Evolutionary conservation across 2,113 vertebrate species (phyloP).

Genomic region (Ammodytes dubius): DNA sequence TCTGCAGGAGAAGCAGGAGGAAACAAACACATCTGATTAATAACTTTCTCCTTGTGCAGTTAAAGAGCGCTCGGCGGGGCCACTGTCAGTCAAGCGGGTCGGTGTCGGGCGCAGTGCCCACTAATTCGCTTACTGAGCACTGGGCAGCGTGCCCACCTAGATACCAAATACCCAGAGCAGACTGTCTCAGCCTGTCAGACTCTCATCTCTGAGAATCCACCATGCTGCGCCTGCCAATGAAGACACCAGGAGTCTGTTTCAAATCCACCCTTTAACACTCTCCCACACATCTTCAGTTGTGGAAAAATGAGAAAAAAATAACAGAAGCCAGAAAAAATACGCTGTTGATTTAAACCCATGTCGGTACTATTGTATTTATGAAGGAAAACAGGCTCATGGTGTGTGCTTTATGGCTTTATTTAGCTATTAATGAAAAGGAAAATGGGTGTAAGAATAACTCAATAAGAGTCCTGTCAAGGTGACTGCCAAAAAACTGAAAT

Average conservation of each 20-base stretch:
- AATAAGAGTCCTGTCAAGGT: conserved; percentile 4
- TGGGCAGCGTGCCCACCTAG: conserved; percentile 64
- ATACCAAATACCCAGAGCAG: conserved; percentile 61
- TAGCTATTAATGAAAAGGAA: conserved; percentile 11
- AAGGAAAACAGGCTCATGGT: conserved; percentile 5
- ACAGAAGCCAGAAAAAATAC: background rate
- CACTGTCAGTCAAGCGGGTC: conserved; percentile 65
- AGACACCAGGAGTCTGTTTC: conserved; percentile 59
- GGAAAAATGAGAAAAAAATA: conserved; percentile 34
- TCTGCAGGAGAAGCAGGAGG: conserved; percentile 49
- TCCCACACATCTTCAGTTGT: conserved; percentile 59
- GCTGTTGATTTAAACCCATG: conserved; percentile 27
- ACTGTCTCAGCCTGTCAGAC: conserved; percentile 65
- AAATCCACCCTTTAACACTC: conserved; percentile 47
- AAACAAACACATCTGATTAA: conserved; percentile 72
- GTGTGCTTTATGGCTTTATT: background rate
- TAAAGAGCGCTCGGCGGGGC: conserved; percentile 63
- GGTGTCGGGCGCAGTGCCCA: conserved; percentile 57
- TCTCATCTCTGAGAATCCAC: conserved; percentile 68
- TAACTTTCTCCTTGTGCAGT: conserved; percentile 73
- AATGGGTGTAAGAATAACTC: conserved; percentile 24
- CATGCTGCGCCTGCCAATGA: conserved; percentile 71
- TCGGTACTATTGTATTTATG: conserved; percentile 24
- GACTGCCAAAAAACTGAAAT: background rate
- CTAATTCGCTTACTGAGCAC: conserved; percentile 74